These are phyloP conservation scores for Crenichthys baileyi DNA, from an alignment of 2,797 vertebrate genomes.

Conservation along the genomic window DNA sequence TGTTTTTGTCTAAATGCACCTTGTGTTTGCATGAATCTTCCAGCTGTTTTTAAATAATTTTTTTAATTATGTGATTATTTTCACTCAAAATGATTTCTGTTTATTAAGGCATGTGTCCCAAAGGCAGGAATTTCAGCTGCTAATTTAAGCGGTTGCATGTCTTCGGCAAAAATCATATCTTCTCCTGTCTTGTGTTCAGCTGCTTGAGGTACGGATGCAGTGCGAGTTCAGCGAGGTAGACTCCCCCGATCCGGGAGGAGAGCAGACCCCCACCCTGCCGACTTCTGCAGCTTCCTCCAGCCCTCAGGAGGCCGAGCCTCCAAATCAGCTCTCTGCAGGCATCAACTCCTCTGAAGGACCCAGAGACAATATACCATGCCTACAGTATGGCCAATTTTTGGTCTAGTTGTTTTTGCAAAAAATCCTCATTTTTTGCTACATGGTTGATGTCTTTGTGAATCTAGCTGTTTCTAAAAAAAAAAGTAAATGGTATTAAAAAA, in stretches of 20 bases:
- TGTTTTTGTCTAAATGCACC: neutral
- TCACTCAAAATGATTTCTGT: too few species aligned
- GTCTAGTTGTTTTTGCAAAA: neutral
- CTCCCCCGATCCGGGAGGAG: conserved; percentile 86
- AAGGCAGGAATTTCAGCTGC: neutral
- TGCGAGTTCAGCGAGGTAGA: conserved; percentile 90
- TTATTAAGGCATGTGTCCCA: neutral
- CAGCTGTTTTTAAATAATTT: neutral
- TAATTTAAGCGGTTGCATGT: neutral
- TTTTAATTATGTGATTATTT: neutral
- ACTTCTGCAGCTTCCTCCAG: conserved; percentile 86
- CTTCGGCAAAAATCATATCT: neutral
- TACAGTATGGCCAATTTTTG: conserved; percentile 83
- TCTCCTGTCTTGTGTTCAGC: conserved; percentile 71
- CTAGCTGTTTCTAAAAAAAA: conserved; percentile 9
- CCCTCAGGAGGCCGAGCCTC: conserved; percentile 86
- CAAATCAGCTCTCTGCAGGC: conserved; percentile 87
- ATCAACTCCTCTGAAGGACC: conserved; percentile 91
- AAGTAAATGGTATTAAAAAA: neutral
- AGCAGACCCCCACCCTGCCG: conserved; percentile 86
- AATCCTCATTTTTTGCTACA: neutral
- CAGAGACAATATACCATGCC: conserved; percentile 93
- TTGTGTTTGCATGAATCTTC: neutral
- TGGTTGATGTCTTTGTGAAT: neutral
- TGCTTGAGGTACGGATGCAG: conserved; percentile 93